These are phyloP conservation scores for Epiblema foenella DNA, from an alignment of 2,888 invertebrate species.

Conservation along the genomic window DNA sequence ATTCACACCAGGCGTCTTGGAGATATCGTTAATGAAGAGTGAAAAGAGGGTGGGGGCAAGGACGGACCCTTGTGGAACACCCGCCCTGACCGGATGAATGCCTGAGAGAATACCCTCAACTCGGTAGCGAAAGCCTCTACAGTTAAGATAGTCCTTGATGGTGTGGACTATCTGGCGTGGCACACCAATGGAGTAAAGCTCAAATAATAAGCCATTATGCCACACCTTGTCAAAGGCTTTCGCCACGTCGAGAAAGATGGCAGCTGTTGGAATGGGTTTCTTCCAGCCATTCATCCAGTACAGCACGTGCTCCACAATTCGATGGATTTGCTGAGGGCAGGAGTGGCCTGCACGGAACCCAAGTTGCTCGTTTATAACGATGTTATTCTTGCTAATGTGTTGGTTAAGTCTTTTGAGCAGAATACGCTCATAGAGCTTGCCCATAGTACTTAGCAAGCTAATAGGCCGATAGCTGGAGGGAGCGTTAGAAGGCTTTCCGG, in stretches of 20 bases:
- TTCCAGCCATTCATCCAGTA: background rate
- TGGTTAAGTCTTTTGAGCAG: background rate
- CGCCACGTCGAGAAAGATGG: too few relatives aligned
- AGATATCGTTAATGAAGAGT: too few relatives aligned
- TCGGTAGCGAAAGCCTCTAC: slow-evolving; percentile 8
- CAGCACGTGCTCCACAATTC: background rate
- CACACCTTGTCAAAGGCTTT: too few relatives aligned
- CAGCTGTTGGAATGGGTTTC: too few relatives aligned
- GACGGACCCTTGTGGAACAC: too few relatives aligned
- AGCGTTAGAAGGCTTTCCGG: too few relatives aligned
- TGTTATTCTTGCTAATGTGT: background rate
- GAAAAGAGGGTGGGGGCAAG: too few relatives aligned
- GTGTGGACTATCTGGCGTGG: slow-evolving; percentile 7
- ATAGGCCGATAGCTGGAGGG: too few relatives aligned
- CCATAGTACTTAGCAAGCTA: too few relatives aligned
- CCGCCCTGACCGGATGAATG: background rate
- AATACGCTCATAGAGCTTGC: too few relatives aligned
- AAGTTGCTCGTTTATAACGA: background rate
- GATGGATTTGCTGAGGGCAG: background rate
- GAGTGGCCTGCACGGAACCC: background rate
- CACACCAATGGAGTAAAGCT: background rate
- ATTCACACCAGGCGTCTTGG: too few relatives aligned
- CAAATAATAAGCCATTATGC: background rate
- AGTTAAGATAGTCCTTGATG: background rate
- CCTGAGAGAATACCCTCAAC: slow-evolving; percentile 7